These are phyloP conservation scores for Dascyllus trimaculatus DNA, from an alignment of 2,113 vertebrate genomes.

Conservation along the genomic window DNA sequence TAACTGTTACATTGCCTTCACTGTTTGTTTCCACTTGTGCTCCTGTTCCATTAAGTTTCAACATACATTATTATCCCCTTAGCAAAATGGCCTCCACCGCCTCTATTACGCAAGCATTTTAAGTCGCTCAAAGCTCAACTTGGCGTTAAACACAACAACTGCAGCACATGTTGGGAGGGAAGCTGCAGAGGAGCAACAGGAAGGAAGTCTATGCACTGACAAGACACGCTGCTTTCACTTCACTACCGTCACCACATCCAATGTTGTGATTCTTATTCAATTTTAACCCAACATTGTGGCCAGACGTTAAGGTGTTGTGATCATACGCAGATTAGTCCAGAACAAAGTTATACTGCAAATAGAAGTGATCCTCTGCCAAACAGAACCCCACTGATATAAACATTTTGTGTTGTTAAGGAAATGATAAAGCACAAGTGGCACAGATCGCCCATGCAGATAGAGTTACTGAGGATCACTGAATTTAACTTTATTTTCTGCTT, in stretches of 20 bases:
- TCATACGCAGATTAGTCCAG: no score
- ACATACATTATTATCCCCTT: no score
- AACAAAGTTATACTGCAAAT: neutral
- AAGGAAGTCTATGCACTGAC: slow-evolving; percentile 55
- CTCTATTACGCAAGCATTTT: neutral
- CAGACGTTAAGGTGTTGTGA: fast-evolving
- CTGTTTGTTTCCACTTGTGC: no score
- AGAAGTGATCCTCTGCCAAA: neutral
- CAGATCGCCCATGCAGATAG: neutral
- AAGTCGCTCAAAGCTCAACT: slow-evolving; percentile 7
- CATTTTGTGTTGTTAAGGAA: neutral
- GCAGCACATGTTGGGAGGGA: neutral
- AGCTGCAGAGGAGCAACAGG: slow-evolving; percentile 44
- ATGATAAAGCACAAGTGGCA: neutral
- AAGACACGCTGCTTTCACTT: slow-evolving; percentile 55
- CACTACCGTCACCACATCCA: slow-evolving; percentile 13
- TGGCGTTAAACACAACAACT: neutral
- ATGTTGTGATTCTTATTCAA: slow-evolving; percentile 2
- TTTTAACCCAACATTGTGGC: neutral
- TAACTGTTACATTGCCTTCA: no score
- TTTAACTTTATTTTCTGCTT: neutral
- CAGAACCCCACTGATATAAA: slow-evolving; percentile 3
- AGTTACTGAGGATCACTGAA: neutral
- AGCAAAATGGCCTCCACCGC: no score
- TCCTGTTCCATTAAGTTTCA: no score